A percentile compares a stretch with the other conserved stretches of the same genome.
These are phyloP conservation scores for Puffinus mauretanicus DNA, from an alignment of 2,113 vertebrate genomes.

Conservation along the genomic window DNA sequence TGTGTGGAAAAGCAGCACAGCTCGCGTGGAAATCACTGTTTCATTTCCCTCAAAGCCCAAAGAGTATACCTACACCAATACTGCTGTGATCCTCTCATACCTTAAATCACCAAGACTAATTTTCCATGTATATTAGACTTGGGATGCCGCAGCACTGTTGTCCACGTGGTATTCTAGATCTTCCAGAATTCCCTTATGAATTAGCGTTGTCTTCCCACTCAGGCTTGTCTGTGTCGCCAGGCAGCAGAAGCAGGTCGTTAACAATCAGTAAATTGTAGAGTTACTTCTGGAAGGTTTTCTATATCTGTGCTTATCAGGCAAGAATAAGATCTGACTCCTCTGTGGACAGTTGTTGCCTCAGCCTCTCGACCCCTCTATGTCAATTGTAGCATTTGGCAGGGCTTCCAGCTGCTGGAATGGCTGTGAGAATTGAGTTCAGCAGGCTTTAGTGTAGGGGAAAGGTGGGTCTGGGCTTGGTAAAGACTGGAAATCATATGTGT, in stretches of 20 bases:
- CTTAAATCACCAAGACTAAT: neutral
- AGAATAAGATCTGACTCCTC: neutral
- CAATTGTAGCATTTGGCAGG: neutral
- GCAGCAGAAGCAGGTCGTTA: neutral
- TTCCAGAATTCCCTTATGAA: neutral
- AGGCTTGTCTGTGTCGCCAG: neutral
- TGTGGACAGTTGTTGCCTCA: neutral
- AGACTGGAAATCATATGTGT: neutral
- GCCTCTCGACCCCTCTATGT: neutral
- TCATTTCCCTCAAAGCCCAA: neutral
- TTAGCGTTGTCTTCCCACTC: neutral
- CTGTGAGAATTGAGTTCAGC: neutral
- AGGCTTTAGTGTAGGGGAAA: neutral
- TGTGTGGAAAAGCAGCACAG: neutral
- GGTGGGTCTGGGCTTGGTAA: neutral
- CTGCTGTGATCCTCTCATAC: neutral
- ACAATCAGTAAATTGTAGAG: neutral
- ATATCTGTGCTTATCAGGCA: neutral
- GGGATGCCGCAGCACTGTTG: neutral
- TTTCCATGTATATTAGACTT: rapidly evolving
- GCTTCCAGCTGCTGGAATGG: neutral
- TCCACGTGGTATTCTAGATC: neutral
- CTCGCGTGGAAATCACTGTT: neutral
- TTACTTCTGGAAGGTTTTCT: neutral
- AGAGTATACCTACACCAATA: neutral